Evolutionary conservation across 2,888 invertebrate genomes (phyloP).

Genomic region (Harpagoxenus sublaevis): DNA sequence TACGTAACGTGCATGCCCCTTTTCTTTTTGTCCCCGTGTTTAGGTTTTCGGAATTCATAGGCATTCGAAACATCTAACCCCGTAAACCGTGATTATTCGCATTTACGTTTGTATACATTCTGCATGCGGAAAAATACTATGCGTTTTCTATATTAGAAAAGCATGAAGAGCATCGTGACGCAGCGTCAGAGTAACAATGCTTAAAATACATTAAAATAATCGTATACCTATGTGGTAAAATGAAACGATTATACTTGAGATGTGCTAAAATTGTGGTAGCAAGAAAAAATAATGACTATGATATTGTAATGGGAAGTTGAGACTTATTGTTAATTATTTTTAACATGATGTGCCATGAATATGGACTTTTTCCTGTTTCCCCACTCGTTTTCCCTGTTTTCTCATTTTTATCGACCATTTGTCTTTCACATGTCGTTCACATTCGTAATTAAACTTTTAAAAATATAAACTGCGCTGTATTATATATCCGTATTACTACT

Average conservation of each 20-base stretch:
- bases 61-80: background rate
- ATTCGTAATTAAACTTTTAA: constrained; percentile 14
- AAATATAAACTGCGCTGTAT: background rate
- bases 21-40: constrained; percentile 19
- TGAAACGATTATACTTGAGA: background rate
- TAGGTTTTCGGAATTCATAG: background rate
- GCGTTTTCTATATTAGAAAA: background rate
- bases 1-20: background rate
- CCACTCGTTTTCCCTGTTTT: no score
- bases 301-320: background rate
- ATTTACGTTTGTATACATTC: background rate
- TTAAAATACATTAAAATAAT: no score
- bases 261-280: background rate
- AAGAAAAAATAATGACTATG: background rate
- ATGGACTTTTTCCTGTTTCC: background rate
- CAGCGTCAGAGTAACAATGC: background rate
- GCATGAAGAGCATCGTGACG: background rate
- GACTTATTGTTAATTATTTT: background rate
- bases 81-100: background rate
- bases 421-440: background rate
- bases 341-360: background rate
- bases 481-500: background rate
- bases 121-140: background rate
- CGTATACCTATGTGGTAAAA: no score
- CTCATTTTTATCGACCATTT: background rate